Percentiles rank a stretch among this genome's conserved stretches.
phyloP scores from a whole-genome alignment of 2,113 vertebrate genomes.

The Osmerus mordax region DNA sequence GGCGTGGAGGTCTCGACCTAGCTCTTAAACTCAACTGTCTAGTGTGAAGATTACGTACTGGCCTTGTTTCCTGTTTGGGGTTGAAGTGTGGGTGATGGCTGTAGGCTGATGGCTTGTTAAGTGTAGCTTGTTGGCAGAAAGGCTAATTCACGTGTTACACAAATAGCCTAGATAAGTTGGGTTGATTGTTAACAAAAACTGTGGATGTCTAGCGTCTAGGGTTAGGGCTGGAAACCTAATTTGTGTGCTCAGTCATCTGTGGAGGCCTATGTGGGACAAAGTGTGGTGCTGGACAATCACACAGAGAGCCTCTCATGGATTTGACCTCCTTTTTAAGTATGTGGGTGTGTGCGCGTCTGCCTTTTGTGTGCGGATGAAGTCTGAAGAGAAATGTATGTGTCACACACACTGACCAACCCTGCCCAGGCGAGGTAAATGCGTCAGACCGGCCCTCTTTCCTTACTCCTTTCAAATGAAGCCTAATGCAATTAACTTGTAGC shows the following conservation, averaged over 20 bases:
- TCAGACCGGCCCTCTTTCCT: conserved; percentile 17
- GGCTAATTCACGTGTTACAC: background rate
- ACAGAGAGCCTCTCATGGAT: conserved; percentile 46
- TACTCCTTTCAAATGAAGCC: conserved; percentile 38
- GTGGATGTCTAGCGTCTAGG: conserved; percentile 44
- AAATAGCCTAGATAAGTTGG: background rate
- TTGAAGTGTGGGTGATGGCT: conserved; percentile 14
- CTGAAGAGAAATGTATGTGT: background rate
- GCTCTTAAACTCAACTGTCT: no score
- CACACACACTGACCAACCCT: conserved; percentile 12
- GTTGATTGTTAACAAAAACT: conserved; percentile 25
- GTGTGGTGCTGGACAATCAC: conserved; percentile 46
- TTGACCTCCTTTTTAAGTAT: conserved; percentile 26
- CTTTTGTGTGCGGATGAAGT: background rate
- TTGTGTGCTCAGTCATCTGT: conserved; percentile 57
- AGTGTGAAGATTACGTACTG: background rate
- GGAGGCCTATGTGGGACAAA: conserved; percentile 49
- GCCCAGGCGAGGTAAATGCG: conserved; percentile 10
- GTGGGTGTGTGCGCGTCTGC: conserved; percentile 6
- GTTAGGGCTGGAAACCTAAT: conserved; percentile 44
- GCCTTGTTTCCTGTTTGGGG: conserved; percentile 4
- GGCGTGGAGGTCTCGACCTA: no score
- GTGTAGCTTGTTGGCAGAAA: background rate
- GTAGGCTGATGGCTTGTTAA: background rate
- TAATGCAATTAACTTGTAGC: conserved; percentile 41